A percentile compares a stretch with the other conserved stretches of the same genome.
Evolutionary conservation across 2,888 invertebrate genomes (phyloP).

Genomic region (Trissolcus brochymenae): DNA sequence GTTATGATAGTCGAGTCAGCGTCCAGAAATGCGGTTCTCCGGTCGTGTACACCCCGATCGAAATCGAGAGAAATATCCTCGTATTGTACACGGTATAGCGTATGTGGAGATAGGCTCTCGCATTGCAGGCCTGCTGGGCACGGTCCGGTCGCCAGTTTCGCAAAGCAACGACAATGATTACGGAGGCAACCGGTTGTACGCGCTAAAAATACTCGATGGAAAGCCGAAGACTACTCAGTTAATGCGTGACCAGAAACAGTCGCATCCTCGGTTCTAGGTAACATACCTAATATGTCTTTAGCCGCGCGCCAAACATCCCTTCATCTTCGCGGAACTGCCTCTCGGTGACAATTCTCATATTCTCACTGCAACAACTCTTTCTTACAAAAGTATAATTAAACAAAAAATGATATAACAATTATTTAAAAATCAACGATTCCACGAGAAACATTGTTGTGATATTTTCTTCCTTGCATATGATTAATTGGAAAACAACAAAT

Average conservation of each 20-base stretch:
- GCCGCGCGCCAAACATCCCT: conserved; percentile 44
- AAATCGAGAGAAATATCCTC: conserved; percentile 58
- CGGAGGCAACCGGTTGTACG: conserved; percentile 74
- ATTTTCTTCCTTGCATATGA: too few species aligned
- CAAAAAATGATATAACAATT: too few species aligned
- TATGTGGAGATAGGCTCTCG: conserved; percentile 45
- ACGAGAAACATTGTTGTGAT: too few species aligned
- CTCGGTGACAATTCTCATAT: background rate
- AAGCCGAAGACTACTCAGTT: conserved; percentile 63
- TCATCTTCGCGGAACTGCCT: conserved; percentile 43
- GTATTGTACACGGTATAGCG: conserved; percentile 41
- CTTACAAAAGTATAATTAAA: too few species aligned
- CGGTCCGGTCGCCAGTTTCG: conserved; percentile 56
- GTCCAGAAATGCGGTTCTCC: conserved; percentile 71
- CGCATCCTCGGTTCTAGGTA: conserved; percentile 59
- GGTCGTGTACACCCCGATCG: conserved; percentile 53
- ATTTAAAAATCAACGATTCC: too few species aligned
- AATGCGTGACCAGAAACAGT: conserved; percentile 67
- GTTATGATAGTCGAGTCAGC: conserved; percentile 64
- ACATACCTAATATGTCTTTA: conserved; percentile 58
- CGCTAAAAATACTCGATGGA: conserved; percentile 69
- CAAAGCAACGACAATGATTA: conserved; percentile 73
- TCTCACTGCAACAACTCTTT: background rate
- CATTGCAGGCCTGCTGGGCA: conserved; percentile 45
- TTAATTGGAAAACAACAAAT: too few species aligned